These are phyloP conservation scores for Syngnathoides biaculeatus DNA, from an alignment of 2,113 vertebrate genomes.

Conservation along the genomic window DNA sequence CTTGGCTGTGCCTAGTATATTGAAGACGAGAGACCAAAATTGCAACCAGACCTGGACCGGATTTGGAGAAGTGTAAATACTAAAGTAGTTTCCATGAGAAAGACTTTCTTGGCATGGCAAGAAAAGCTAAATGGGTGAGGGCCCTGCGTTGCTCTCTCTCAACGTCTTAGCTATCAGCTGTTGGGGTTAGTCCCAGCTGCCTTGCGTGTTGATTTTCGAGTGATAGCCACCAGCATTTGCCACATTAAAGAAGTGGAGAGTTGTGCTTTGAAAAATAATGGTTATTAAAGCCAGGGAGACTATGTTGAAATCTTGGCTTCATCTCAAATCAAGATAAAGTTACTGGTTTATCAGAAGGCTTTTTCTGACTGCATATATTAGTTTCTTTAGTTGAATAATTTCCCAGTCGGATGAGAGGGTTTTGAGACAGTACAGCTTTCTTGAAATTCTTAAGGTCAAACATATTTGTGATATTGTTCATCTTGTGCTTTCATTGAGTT, in stretches of 20 bases:
- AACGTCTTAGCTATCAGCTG: conserved; percentile 68
- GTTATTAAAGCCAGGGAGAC: conserved; percentile 46
- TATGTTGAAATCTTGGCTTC: conserved; percentile 40
- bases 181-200: conserved; percentile 67
- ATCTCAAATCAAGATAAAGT: conserved; percentile 50
- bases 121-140: conserved; percentile 22
- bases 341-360: conserved; percentile 40
- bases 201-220: conserved; percentile 65
- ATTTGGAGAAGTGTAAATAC: conserved; percentile 4
- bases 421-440: conserved; percentile 36
- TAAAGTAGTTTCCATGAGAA: conserved; percentile 13
- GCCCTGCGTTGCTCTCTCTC: conserved; percentile 39
- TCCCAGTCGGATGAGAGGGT: conserved; percentile 44
- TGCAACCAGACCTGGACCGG: background rate
- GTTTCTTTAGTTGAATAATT: conserved; percentile 48
- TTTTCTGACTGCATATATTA: conserved; percentile 49
- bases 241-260: conserved; percentile 62
- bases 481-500: conserved; percentile 59
- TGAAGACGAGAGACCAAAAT: background rate
- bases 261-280: conserved; percentile 57
- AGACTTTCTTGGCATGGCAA: conserved; percentile 14
- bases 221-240: conserved; percentile 75
- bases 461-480: conserved; percentile 51
- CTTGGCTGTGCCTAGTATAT: background rate
- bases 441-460: conserved; percentile 31